Evolutionary conservation across 2,797 vertebrate species (phyloP), one percentile per base, ranked within the genome.

Genomic region (Chelon auratus): DNA sequence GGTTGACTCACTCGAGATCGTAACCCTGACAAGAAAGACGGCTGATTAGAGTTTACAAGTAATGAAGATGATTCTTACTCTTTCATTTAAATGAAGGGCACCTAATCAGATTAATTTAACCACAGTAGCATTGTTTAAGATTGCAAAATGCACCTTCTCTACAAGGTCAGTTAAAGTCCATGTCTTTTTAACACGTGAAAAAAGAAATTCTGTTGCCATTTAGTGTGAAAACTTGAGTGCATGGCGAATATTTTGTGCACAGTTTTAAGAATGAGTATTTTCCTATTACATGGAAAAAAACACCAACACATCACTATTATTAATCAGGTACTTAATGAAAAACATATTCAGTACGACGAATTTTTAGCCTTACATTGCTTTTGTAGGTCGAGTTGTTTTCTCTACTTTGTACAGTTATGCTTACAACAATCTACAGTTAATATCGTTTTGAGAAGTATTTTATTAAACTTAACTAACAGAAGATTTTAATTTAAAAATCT

Each of bases 1-100:
- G 69, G 73, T 77, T 92, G 90, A 93, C 77, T 93, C 90, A 87
- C 24, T 33, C 1, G 15, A 47, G 45, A 72, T 13, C 13, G 20
- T 9, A 2, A 63, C 61, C 60, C 67, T 85, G 83, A 83, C 74
- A 69, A 83, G 87, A 89, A 90, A 62, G 45, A 64, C 39, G 47
- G 36, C 65, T 12, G 15, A 63, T 47, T 26, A 26, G 18, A 48
- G 24, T 84, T 85, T 82, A 87, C 71, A 66, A 78, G 77, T 72
- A 84, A 80, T 42, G 39, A 55, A 45, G 4, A 43, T 47, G 26
- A 39, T 58, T 30, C 47, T 15, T 30, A 43, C 5, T 15, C 15
- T 15, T 5, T 7, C 1, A n/a, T 79, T 61, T 22, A 43, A 62
- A 56, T 62, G 1, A 74, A 68, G 39, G 24, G 9, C 17, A 47